Conservation (phyloP, 2,888 invertebrate genomes). For the Xestobium rufovillosum region DNA sequence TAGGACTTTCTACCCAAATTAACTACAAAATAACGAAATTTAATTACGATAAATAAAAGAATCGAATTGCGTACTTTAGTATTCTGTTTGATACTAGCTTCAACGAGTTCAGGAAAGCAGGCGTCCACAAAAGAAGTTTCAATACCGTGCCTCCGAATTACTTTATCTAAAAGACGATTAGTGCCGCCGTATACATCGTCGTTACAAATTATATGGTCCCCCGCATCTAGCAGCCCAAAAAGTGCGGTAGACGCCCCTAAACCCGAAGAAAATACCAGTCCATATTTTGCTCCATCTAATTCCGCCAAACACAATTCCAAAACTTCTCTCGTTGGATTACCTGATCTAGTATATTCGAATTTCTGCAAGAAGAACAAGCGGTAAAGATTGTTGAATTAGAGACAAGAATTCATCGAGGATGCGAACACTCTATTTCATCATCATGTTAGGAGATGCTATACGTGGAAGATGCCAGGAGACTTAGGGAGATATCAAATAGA, state of each 20-base stretch:
- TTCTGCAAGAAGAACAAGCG: slow-evolving; percentile 49
- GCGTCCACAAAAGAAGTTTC: slow-evolving; percentile 72
- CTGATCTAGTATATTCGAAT: slow-evolving; percentile 87
- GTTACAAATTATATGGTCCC: slow-evolving; percentile 85
- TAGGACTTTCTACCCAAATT: slow-evolving; percentile 92
- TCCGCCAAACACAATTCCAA: slow-evolving; percentile 86
- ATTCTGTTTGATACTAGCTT: slow-evolving; percentile 61
- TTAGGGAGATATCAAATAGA: too few species aligned
- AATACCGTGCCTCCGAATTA: slow-evolving; percentile 59
- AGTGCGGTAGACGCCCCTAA: slow-evolving; percentile 78
- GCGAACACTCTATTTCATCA: too few species aligned
- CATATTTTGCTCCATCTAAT: slow-evolving; percentile 82
- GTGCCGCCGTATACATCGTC: slow-evolving; percentile 97
- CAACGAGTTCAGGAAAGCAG: slow-evolving; percentile 46
- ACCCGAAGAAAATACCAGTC: slow-evolving; percentile 80
- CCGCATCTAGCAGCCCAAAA: slow-evolving; percentile 64
- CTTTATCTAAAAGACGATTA: slow-evolving; percentile 58
- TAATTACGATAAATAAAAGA: too few species aligned
- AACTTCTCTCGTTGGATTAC: slow-evolving; percentile 87
- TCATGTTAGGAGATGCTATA: too few species aligned
- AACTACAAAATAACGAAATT: slow-evolving; percentile 49
- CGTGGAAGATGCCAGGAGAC: too few species aligned
- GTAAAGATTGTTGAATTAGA: not conserved
- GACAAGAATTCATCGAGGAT: slow-evolving; percentile 1
- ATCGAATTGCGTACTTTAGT: slow-evolving; percentile 64